Conservation (phyloP, 2,888 invertebrate genomes). For the Chloroclystis v-ata region DNA sequence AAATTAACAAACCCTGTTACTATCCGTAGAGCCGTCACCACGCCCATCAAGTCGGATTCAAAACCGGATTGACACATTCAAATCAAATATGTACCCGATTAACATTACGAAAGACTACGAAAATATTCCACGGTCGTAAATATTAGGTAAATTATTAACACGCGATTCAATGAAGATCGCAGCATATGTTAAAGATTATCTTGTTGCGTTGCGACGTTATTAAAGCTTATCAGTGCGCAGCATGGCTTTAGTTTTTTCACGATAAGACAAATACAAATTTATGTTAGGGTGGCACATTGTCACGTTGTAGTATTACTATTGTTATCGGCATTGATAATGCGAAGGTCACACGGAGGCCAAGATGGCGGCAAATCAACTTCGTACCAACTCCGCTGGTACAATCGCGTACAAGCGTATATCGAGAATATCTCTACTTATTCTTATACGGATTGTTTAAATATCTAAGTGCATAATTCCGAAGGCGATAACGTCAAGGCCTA, state of each 20-base stretch:
- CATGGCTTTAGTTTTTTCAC: conserved; percentile 51
- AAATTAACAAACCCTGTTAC: conserved; percentile 33
- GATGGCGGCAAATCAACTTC: conserved; percentile 40
- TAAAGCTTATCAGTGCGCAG: conserved; percentile 47
- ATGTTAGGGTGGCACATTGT: conserved; percentile 72
- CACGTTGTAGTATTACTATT: conserved; percentile 64
- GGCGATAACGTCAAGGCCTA: conserved; percentile 57
- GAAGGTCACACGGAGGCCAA: conserved; percentile 63
- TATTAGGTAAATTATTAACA: conserved; percentile 22
- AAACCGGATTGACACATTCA: conserved; percentile 35
- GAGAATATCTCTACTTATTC: conserved; percentile 45
- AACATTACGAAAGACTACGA: conserved; percentile 21
- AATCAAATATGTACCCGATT: conserved; percentile 21
- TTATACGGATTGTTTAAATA: conserved; percentile 51
- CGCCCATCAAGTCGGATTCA: conserved; percentile 38
- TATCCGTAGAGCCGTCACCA: conserved; percentile 31
- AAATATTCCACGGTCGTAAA: conserved; percentile 27
- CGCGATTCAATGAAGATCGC: conserved; percentile 41
- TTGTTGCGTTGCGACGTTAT: conserved; percentile 65
- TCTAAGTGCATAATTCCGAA: conserved; percentile 51
- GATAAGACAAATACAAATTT: conserved; percentile 74
- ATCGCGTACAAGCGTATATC: conserved; percentile 29
- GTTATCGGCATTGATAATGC: conserved; percentile 70
- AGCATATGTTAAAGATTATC: conserved; percentile 45
- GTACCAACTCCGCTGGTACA: conserved; percentile 15